These are phyloP conservation scores for Nomada lathburiana DNA, from an alignment of 2,888 invertebrate species.

Conservation along the genomic window DNA sequence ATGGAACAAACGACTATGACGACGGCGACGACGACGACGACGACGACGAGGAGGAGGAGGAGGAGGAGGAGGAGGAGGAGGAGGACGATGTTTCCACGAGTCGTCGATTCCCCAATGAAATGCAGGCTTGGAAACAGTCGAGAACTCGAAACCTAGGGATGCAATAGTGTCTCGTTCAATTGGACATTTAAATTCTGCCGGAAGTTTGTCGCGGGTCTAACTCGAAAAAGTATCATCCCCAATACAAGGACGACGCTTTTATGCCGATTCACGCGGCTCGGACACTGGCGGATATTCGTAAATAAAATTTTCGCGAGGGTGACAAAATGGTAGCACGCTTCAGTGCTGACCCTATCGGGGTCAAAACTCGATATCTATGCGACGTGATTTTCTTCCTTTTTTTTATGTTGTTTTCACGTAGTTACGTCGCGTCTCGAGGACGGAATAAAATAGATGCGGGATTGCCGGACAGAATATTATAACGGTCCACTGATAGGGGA, in stretches of 20 bases:
- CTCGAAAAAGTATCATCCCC: conserved; percentile 49
- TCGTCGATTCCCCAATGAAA: conserved; percentile 33
- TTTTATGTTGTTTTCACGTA: conserved; percentile 82
- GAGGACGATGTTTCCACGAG: conserved; percentile 33
- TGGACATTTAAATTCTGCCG: conserved; percentile 72
- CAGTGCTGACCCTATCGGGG: conserved; percentile 81
- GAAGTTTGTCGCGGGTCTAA: conserved; percentile 59
- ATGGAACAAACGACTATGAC: conserved; percentile 30
- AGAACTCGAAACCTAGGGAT: conserved; percentile 47
- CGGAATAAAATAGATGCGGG: conserved; percentile 73
- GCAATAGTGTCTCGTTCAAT: conserved; percentile 51
- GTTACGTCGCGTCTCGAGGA: conserved; percentile 74
- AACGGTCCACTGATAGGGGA: conserved; percentile 80
- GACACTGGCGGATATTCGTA: conserved; percentile 72
- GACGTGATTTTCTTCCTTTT: conserved; percentile 69
- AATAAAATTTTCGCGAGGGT: conserved; percentile 80
- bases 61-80: not conserved
- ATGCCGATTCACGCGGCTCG: conserved; percentile 47
- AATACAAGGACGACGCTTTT: conserved; percentile 51
- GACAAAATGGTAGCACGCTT: conserved; percentile 83
- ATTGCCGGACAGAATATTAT: conserved; percentile 80
- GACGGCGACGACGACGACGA: not conserved
- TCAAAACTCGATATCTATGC: conserved; percentile 75
- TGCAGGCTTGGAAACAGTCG: not conserved
- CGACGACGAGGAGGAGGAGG: not conserved